These are phyloP conservation scores for Speoplatyrhinus poulsoni DNA, from an alignment of 2,113 vertebrate genomes.

Conservation along the genomic window DNA sequence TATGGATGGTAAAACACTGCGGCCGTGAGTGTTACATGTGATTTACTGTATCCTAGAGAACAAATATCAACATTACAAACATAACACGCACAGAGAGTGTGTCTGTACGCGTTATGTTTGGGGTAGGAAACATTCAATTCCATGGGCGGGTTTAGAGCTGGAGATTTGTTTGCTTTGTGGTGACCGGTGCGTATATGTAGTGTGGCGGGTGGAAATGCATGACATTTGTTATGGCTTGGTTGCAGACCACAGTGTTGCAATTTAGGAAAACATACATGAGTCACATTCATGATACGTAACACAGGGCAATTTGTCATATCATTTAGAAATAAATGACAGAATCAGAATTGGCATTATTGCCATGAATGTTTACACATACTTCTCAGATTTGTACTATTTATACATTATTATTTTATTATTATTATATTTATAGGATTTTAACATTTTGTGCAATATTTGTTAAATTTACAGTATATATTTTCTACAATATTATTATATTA, in stretches of 20 bases:
- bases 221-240: background rate
- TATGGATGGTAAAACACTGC: background rate
- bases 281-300: background rate
- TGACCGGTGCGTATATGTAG: conserved; percentile 23
- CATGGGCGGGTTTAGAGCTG: background rate
- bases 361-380: background rate
- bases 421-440: no score
- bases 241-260: conserved; percentile 32
- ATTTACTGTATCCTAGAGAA: background rate
- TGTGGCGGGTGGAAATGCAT: conserved; percentile 15
- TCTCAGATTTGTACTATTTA: no score
- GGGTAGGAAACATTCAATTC: background rate
- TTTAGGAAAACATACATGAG: conserved; percentile 20
- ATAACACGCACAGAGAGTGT: no score
- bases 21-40: no score
- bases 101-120: background rate
- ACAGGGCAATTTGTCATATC: conserved; percentile 21
- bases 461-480: no score
- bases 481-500: no score
- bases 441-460: no score
- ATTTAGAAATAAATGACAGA: background rate
- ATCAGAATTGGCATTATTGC: background rate
- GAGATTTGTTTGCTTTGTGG: background rate
- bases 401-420: no score
- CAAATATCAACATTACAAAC: background rate